These are phyloP conservation scores for Hydrolagus affinis DNA, from an alignment of 2,113 vertebrate species.

Conservation along the genomic window DNA sequence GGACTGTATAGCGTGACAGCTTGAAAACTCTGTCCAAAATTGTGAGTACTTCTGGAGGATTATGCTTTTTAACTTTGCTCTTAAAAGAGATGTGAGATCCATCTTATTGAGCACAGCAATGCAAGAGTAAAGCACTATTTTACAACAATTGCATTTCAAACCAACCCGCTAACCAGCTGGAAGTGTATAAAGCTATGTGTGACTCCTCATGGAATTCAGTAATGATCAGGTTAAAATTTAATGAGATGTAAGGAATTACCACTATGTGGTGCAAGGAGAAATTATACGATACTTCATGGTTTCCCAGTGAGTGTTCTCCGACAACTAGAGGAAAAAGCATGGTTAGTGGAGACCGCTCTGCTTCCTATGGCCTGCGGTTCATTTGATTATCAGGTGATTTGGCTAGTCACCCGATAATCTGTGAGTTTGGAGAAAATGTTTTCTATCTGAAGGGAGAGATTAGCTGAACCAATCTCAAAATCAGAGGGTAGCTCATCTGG, in stretches of 20 bases:
- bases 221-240: not conserved
- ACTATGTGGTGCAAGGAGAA: no score
- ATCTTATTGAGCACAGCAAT: not conserved
- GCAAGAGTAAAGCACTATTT: not conserved
- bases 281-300: no score
- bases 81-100: not conserved
- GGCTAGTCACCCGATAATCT: no score
- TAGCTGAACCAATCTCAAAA: not conserved
- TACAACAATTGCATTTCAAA: not conserved
- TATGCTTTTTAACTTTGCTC: constrained; percentile 16
- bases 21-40: not conserved
- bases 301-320: no score
- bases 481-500: not conserved
- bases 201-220: not conserved
- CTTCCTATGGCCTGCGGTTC: not conserved
- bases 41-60: constrained; percentile 10
- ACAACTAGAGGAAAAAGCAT: no score
- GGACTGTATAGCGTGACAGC: not conserved
- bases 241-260: not conserved
- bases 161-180: not conserved
- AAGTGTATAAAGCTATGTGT: not conserved
- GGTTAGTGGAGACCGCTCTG: not conserved
- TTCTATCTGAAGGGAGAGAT: not conserved
- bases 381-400: not conserved
- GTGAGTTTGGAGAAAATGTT: not conserved